A percentile compares a stretch with the other conserved stretches of the same genome.
Conservation (phyloP, 2,888 invertebrate species). For the Cistogaster globosa region DNA sequence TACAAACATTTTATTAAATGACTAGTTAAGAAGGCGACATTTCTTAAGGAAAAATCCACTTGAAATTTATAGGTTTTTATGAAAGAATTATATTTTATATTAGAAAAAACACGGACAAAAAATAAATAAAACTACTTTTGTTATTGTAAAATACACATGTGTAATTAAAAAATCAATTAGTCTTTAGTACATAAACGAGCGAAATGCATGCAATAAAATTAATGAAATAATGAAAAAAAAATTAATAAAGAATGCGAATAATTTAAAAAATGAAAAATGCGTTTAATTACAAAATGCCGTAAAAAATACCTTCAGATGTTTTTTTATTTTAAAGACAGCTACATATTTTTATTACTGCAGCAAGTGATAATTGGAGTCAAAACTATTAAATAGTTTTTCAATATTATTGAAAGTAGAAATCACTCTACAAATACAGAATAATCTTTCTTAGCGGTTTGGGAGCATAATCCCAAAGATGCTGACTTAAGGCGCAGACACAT, state of each 20-base stretch:
- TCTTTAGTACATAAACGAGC: not conserved
- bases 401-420: not conserved
- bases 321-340: slow-evolving; percentile 37
- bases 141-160: too few species aligned
- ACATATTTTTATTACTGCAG: slow-evolving; percentile 22
- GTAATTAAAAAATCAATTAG: too few species aligned
- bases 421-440: not conserved
- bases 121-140: too few species aligned
- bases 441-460: not conserved
- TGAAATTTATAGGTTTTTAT: slow-evolving; percentile 23
- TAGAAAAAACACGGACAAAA: not conserved
- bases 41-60: slow-evolving; percentile 38
- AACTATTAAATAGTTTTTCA: slow-evolving; percentile 32
- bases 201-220: not conserved
- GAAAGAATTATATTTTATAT: slow-evolving; percentile 24
- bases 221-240: not conserved
- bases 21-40: slow-evolving; percentile 15
- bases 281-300: slow-evolving; percentile 61
- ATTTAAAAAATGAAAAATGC: slow-evolving; percentile 69
- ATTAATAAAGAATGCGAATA: slow-evolving; percentile 56
- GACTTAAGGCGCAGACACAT: too few species aligned
- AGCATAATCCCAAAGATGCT: too few species aligned
- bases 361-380: slow-evolving; percentile 58
- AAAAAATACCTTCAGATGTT: slow-evolving; percentile 37
- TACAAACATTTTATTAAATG: slow-evolving; percentile 40